Conservation (phyloP, 2,113 vertebrate species). For the Pholis gunnellus region DNA sequence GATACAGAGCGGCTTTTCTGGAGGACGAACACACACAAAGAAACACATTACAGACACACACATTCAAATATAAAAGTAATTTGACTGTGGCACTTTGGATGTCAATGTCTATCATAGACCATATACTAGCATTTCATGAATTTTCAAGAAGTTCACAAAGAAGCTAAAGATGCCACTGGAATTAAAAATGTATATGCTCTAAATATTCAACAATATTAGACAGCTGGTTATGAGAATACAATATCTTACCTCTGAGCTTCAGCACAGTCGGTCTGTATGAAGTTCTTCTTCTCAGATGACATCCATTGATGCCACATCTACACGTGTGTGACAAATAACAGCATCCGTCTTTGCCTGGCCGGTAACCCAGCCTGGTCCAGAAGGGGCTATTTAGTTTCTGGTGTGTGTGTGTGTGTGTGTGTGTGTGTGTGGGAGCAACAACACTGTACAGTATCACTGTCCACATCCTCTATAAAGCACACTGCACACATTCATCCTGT, state of each 20-base stretch:
- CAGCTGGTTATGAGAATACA: not conserved
- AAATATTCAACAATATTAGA: not conserved
- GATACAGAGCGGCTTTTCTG: no score
- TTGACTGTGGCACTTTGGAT: no score
- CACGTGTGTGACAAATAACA: no score
- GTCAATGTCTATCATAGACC: not conserved
- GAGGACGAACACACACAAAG: no score
- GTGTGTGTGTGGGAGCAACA: not conserved
- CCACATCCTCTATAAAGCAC: conserved; percentile 11
- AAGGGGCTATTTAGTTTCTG: not conserved
- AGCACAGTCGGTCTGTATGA: not conserved
- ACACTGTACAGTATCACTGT: not conserved
- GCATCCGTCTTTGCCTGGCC: no score
- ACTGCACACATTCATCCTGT: not conserved
- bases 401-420: not conserved
- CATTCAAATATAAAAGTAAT: no score
- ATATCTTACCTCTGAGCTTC: not conserved
- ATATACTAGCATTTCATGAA: not conserved
- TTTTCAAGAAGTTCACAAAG: not conserved
- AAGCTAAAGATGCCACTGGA: not conserved
- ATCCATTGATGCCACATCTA: no score
- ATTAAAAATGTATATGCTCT: not conserved
- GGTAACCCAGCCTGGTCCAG: not conserved
- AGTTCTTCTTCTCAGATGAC: not conserved
- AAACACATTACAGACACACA: no score